These are phyloP conservation scores for Drosophila sproati DNA, from an alignment of 1,140 invertebrate species.

Conservation along the genomic window DNA sequence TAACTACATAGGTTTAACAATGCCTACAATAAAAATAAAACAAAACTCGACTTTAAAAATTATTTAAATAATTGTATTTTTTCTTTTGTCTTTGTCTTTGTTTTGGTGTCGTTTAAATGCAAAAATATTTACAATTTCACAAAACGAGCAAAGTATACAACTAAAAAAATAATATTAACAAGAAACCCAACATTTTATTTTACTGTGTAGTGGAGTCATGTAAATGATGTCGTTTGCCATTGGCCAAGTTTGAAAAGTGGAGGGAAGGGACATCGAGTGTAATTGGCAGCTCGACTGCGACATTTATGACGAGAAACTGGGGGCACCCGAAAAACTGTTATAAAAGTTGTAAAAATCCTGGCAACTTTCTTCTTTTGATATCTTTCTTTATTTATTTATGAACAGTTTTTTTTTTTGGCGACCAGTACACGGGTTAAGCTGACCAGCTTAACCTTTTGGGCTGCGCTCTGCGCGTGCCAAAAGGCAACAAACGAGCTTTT, in stretches of 20 bases:
- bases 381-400: constrained; percentile 9
- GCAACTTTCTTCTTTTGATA: constrained; percentile 26
- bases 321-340: constrained; percentile 38
- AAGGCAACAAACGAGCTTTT: constrained; percentile 80
- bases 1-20: too few relatives aligned
- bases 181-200: background rate
- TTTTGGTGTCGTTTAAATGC: too few relatives aligned
- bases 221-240: constrained; percentile 68
- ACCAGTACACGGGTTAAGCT: constrained; percentile 60
- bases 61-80: too few relatives aligned
- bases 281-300: constrained; percentile 56
- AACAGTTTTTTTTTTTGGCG: constrained; percentile 14
- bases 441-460: constrained; percentile 73
- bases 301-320: constrained; percentile 47
- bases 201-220: constrained; percentile 32
- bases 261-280: constrained; percentile 22
- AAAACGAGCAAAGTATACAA: too few relatives aligned
- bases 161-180: background rate
- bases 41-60: background rate
- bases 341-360: constrained; percentile 72
- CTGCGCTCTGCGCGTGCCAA: constrained; percentile 77
- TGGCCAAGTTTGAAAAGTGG: constrained; percentile 54
- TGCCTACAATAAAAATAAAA: background rate
- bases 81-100: too few relatives aligned
- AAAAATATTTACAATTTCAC: background rate